phyloP scores from a whole-genome alignment of 2,888 invertebrate genomes.

The Cephus pulcher region DNA sequence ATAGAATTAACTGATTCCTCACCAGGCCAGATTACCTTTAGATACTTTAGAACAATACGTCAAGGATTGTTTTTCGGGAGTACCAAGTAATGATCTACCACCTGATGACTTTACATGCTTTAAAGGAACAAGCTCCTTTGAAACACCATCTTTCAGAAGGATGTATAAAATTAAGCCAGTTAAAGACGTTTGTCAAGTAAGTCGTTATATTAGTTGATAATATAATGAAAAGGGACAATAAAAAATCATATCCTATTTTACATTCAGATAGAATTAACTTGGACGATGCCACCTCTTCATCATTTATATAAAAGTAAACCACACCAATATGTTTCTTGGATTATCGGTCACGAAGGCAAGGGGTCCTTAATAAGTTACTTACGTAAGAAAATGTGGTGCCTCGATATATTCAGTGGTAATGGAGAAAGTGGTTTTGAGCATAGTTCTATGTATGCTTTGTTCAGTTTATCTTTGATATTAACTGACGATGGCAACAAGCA shows the following conservation, averaged over 20 bases:
- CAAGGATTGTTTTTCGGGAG: slow-evolving; percentile 73
- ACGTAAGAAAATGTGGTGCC: slow-evolving; percentile 81
- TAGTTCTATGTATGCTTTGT: slow-evolving; percentile 82
- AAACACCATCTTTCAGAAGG: slow-evolving; percentile 74
- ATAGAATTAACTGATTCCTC: not conserved
- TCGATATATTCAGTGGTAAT: slow-evolving; percentile 78
- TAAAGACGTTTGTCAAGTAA: slow-evolving; percentile 78
- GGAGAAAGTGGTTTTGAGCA: slow-evolving; percentile 82
- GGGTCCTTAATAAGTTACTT: slow-evolving; percentile 85
- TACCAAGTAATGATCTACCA: slow-evolving; percentile 76
- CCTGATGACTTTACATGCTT: slow-evolving; percentile 73
- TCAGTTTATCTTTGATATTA: slow-evolving; percentile 78
- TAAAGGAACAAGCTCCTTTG: slow-evolving; percentile 69
- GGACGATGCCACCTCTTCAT: slow-evolving; percentile 73
- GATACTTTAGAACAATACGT: slow-evolving; percentile 76
- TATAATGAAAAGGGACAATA: not conserved
- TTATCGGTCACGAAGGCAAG: slow-evolving; percentile 89
- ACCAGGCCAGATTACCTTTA: slow-evolving; percentile 73
- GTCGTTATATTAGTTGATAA: slow-evolving; percentile 25
- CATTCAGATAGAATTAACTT: slow-evolving; percentile 71
- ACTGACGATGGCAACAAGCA: slow-evolving; percentile 83
- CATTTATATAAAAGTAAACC: slow-evolving; percentile 82
- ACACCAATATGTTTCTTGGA: slow-evolving; percentile 76
- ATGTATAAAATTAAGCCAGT: slow-evolving; percentile 82
- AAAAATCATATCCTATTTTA: slow-evolving; percentile 4